These are phyloP conservation scores for Cyprinella venusta DNA, from an alignment of 2,797 vertebrate genomes.

Conservation along the genomic window DNA sequence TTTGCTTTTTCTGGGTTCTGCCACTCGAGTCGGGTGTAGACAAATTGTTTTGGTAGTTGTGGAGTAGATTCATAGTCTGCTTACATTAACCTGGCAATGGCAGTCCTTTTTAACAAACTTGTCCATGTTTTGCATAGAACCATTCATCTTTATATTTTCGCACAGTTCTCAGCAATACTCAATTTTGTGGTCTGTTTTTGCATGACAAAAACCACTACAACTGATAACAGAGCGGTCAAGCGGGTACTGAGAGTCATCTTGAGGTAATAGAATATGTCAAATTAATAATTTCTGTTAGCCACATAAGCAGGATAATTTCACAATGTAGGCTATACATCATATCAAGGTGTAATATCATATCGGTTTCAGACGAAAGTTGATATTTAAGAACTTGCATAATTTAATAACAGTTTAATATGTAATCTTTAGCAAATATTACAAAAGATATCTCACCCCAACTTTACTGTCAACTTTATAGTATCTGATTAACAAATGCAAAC, in stretches of 20 bases:
- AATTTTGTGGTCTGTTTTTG: neutral
- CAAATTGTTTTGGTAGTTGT: no score
- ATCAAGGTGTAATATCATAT: neutral
- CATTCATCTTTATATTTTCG: neutral
- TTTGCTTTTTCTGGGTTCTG: no score
- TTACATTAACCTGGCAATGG: neutral
- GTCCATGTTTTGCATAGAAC: neutral
- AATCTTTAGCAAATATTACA: neutral
- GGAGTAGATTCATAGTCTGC: neutral
- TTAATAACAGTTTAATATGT: no score
- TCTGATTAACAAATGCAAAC: neutral
- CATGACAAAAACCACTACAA: neutral
- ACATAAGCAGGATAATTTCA: neutral
- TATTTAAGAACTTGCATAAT: neutral
- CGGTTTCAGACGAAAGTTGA: neutral
- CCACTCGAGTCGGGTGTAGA: no score
- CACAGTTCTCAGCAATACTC: neutral
- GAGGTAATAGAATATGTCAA: neutral
- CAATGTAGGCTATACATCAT: neutral
- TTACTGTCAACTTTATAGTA: neutral
- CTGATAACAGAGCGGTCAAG: neutral
- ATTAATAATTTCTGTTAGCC: neutral
- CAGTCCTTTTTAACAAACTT: neutral
- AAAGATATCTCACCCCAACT: neutral
- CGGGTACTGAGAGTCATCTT: neutral